These are phyloP conservation scores for Microplitis deprimator DNA, from an alignment of 2,888 invertebrate genomes.

Conservation along the genomic window DNA sequence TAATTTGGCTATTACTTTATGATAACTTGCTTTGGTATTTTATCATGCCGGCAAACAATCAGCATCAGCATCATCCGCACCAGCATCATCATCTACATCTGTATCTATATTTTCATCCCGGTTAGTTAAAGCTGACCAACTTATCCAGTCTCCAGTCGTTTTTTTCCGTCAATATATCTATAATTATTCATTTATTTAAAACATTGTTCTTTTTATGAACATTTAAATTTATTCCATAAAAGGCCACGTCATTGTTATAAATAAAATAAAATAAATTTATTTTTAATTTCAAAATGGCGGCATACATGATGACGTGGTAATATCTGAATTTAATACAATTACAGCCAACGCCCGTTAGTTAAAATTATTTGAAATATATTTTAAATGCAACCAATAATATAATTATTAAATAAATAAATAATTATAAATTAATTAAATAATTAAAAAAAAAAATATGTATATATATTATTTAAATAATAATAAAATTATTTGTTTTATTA, in stretches of 20 bases:
- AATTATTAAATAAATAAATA: neutral
- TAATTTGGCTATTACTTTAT: neutral
- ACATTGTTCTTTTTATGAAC: too few relatives aligned
- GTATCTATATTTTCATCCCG: too few relatives aligned
- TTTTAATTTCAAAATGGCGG: constrained; percentile 25
- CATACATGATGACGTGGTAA: constrained; percentile 33
- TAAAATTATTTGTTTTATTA: neutral
- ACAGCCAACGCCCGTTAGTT: constrained; percentile 53
- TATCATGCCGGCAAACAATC: neutral
- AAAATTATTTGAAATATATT: neutral
- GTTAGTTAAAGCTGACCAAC: too few relatives aligned
- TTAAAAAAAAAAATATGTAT: neutral
- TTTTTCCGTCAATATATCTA: too few relatives aligned
- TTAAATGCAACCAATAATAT: neutral
- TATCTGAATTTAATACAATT: constrained; percentile 22
- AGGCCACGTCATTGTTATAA: neutral
- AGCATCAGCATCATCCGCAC: neutral
- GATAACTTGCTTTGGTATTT: neutral
- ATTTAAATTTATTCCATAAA: neutral
- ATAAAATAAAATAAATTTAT: constrained; percentile 3
- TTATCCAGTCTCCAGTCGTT: too few relatives aligned
- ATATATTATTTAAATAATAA: neutral
- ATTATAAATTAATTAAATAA: neutral
- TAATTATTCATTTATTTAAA: too few relatives aligned
- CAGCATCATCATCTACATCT: too few relatives aligned